These are phyloP conservation scores for Drosophila willistoni DNA, from an alignment of 1,140 invertebrate species.

Conservation along the genomic window DNA sequence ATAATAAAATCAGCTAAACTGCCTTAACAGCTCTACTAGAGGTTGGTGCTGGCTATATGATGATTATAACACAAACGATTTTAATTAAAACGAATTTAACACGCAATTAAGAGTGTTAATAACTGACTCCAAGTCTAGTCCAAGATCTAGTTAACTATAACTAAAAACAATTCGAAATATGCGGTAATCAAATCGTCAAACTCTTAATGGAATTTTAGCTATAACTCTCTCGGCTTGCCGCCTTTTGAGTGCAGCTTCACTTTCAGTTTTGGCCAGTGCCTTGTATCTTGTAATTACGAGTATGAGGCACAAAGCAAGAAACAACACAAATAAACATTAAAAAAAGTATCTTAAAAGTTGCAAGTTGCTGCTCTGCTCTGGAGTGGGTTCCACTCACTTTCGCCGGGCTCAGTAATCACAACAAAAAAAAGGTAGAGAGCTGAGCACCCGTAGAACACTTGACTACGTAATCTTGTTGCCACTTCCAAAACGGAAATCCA, in stretches of 20 bases:
- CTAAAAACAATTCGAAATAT: constrained; percentile 26
- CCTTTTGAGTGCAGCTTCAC: constrained; percentile 44
- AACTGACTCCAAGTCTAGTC: constrained; percentile 6
- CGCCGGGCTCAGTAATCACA: constrained; percentile 28
- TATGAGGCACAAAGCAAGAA: constrained; percentile 15
- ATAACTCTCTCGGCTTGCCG: constrained; percentile 14
- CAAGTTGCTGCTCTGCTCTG: constrained; percentile 1
- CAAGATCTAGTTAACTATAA: constrained; percentile 31
- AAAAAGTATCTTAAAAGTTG: constrained; percentile 23
- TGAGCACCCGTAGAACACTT: constrained; percentile 57
- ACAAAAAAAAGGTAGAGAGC: constrained; percentile 7
- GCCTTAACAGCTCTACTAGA: constrained; percentile 42
- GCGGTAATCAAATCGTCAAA: constrained; percentile 41
- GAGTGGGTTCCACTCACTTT: constrained; percentile 51
- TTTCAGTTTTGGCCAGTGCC: constrained; percentile 39
- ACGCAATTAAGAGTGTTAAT: constrained; percentile 73
- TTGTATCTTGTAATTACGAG: constrained; percentile 49
- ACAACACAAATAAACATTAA: constrained; percentile 7
- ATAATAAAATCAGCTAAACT: constrained; percentile 69
- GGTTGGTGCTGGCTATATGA: constrained; percentile 8
- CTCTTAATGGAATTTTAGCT: constrained; percentile 27
- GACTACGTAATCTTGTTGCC: constrained; percentile 57
- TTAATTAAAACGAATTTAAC: constrained; percentile 78
- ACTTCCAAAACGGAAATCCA: constrained; percentile 60
- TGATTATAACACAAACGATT: constrained; percentile 64